A percentile compares a stretch with the other conserved stretches of the same genome.
These are phyloP conservation scores for Atherinosoma microstoma DNA, from an alignment of 2,797 vertebrate species.

Conservation along the genomic window DNA sequence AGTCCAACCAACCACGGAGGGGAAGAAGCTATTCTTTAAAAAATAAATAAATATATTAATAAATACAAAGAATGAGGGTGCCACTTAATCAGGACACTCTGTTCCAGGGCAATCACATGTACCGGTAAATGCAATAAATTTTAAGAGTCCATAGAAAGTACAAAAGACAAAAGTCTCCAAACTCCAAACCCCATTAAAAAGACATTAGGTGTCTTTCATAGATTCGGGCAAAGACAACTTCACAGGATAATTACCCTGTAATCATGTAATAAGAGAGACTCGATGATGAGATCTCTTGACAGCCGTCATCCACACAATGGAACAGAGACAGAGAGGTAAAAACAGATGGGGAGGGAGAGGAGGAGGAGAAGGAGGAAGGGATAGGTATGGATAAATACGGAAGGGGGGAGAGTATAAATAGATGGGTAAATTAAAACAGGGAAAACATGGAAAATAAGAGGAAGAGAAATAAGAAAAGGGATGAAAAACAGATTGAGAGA, in stretches of 20 bases:
- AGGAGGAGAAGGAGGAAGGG: constrained; percentile 6
- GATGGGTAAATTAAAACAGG: constrained; percentile 24
- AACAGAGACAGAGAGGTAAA: constrained; percentile 30
- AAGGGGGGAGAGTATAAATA: constrained; percentile 15
- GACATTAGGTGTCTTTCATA: constrained; percentile 74
- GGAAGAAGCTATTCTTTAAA: constrained; percentile 15
- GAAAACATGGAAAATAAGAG: constrained; percentile 7
- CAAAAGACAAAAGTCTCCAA: constrained; percentile 66
- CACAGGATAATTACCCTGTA: constrained; percentile 76
- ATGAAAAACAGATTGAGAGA: constrained; percentile 6
- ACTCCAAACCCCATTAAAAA: constrained; percentile 77
- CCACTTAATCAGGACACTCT: constrained; percentile 67
- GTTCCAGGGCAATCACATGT: constrained; percentile 64
- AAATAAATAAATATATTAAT: background rate
- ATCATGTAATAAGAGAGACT: constrained; percentile 77
- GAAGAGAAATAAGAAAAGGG: constrained; percentile 1
- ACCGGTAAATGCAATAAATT: constrained; percentile 56
- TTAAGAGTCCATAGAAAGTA: constrained; percentile 62
- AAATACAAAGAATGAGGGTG: constrained; percentile 32
- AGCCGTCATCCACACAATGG: constrained; percentile 69
- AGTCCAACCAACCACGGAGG: constrained; percentile 29
- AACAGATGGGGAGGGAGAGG: constrained; percentile 16
- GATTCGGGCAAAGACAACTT: constrained; percentile 74
- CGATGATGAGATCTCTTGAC: constrained; percentile 72
- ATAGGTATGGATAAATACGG: constrained; percentile 43